Evolutionary conservation across 2,888 invertebrate genomes (phyloP), one percentile per base, ranked within the genome.

Genomic region (Barypeithes pellucidus): DNA sequence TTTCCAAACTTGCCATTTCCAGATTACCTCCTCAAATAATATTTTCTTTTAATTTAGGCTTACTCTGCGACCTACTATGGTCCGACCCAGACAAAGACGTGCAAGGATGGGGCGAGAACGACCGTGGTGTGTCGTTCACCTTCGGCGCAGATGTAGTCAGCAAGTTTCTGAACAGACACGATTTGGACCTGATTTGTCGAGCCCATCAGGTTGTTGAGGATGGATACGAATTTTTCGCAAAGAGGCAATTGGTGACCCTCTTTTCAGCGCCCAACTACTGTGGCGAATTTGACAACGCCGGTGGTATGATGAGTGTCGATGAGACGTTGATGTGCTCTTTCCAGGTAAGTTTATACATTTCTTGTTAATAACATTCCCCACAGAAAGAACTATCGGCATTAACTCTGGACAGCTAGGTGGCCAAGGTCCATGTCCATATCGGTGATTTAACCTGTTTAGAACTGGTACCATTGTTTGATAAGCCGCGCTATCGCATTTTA

Each of bases 261-360:
- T 99, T 99, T 88, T 99, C 98, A n/a, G 98, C 98, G 52, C 98
- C 98, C 29, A 98, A 98, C 86, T 97, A 97, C 85, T 97, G 97
- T 85, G 97, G 98, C n/a, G 97, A 98, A 87, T 98, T 98, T 84
- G 98, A 98, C 86, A 99, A 99, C 85, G 98, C 99, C 63, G 99
- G 99, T 68, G 99, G 98, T 75, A 99, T 99, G 98, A 99, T 99
- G 99, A 96, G 96, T 75, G 99, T 99, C 36, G 99, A 99, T 86
- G 98, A 99, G 86, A 96, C 98, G 75, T 91, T 99, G 65, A 98
- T 99, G 98, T 99, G 99, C 90, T 98, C 98, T 80, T 99, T 99
- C 89, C 99, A 99, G 94, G 74, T 76, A 67, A 66, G 67, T 2
- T 8, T 54, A 29, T 29, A 29, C n/a, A n/a, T n/a, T n/a, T n/a